phyloP scores from a whole-genome alignment of 2,113 vertebrate species.

The Heliornis fulica region DNA sequence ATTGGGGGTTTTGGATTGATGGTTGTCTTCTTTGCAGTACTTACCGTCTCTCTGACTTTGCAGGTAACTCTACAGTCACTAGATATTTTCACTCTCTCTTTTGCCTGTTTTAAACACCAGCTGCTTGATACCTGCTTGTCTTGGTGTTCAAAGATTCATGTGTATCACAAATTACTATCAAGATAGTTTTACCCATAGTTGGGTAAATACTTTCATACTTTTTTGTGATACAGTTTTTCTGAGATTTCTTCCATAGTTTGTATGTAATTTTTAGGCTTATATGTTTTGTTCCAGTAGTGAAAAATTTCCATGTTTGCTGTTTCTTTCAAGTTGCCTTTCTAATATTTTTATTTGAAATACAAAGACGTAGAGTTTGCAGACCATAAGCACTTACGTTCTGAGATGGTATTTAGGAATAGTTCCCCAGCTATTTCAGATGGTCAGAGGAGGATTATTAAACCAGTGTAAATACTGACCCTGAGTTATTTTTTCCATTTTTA shows the following conservation, averaged over 20 bases:
- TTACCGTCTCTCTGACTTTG: conserved; percentile 85
- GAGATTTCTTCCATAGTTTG: background rate
- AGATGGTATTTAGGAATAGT: background rate
- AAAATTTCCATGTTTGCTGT: background rate
- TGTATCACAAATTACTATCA: background rate
- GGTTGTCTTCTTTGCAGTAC: conserved; percentile 84
- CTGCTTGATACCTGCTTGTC: background rate
- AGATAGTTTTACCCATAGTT: background rate
- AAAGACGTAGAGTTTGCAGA: background rate
- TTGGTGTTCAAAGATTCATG: background rate
- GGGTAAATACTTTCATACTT: background rate
- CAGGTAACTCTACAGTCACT: conserved; percentile 76
- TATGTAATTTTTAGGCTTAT: background rate
- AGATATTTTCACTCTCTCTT: background rate
- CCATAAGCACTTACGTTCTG: background rate
- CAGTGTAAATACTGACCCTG: background rate
- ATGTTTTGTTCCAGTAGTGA: background rate
- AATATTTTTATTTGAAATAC: background rate
- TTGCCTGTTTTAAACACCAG: background rate
- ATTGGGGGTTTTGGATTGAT: conserved; percentile 91
- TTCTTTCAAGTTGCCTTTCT: background rate
- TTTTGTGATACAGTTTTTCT: background rate
- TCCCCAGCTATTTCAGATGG: background rate
- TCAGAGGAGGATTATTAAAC: background rate
- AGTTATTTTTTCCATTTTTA: background rate